Evolutionary conservation across 2,888 invertebrate species (phyloP).

Genomic region (Lepidocyrtinus sp.): DNA sequence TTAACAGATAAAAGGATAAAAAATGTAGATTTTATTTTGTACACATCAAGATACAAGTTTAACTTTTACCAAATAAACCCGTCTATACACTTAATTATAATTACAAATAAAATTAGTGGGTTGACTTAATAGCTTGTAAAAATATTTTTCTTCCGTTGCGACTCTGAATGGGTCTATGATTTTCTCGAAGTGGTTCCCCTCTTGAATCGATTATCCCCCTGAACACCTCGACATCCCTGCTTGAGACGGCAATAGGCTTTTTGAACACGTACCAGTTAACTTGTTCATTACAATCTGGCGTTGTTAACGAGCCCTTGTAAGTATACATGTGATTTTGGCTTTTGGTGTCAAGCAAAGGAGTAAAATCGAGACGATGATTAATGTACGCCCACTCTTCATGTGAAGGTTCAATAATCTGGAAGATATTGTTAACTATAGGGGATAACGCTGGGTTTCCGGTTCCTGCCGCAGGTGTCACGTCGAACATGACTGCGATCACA

Average conservation of each 20-base stretch:
- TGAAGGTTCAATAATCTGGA: conserved; percentile 35
- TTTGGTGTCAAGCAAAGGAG: conserved; percentile 29
- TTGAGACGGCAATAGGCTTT: conserved; percentile 40
- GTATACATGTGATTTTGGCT: conserved; percentile 26
- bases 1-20: too few relatives aligned
- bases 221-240: conserved; percentile 34
- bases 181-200: conserved; percentile 22
- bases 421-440: conserved; percentile 49
- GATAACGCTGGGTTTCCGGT: conserved; percentile 28
- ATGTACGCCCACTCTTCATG: conserved; percentile 40
- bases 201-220: conserved; percentile 25
- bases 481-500: conserved; percentile 45
- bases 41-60: too few relatives aligned
- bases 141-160: conserved; percentile 35
- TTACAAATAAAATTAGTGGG: too few relatives aligned
- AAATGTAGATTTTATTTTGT: too few relatives aligned
- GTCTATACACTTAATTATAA: too few relatives aligned
- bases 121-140: conserved; percentile 1
- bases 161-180: conserved; percentile 41
- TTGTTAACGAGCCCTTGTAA: conserved; percentile 46
- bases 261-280: conserved; percentile 54
- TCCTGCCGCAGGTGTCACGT: conserved; percentile 38
- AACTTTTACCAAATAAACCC: too few relatives aligned
- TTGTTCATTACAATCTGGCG: conserved; percentile 51
- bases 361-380: conserved; percentile 42